Base-by-base conservation (phyloP, 2,888 invertebrate species). In the Ptycholaimellus sp. region DNA sequence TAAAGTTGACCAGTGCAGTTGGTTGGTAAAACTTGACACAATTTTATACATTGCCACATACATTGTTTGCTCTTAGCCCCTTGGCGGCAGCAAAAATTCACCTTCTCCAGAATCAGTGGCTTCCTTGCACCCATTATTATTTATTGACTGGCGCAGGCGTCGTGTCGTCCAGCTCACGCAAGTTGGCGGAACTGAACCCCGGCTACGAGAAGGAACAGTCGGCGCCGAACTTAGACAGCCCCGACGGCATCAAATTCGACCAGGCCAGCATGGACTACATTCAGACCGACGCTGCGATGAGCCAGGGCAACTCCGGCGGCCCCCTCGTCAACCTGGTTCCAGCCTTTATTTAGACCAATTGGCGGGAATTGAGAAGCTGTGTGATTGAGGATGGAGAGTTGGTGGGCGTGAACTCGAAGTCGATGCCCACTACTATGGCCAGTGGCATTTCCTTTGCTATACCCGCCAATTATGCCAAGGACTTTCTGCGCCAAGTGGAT, bases 291-390 rank as follows among this genome's bases (percentile, higher is more conserved):
- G 35, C 35, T 13, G 74, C 82, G 0, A 83, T 87, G 46, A 87
- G 81, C 70, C 81, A 81, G 59, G 87, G 87, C 2, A 87, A 87
- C 30, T 83, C 83, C 13, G 87, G 87, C 1, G 87, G 87, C 0
- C 87, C 87, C 0, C 59, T 90, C 2, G 76, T 90, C 0, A 85
- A 90, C 61, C 61, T 87, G 49, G 59, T 59, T 40, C 17, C 3
- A 3, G 9, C 7, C 16, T 29, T 11, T 14, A 5, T 29, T 29
- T 6, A 13, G 4, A 14, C 9, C 14, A 13, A 11, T 29, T 14
- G 14, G 6, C 7, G 23, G 7, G 11, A 11, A 6, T 23, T 23
- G 7, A 11, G 7, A 23, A 23, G 23, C 6, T 23, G 23, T 11
- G 23, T 7, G 23, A 23, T 11, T 23, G 42, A 60, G 59, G 79